These are phyloP conservation scores for Esperia sulphurella DNA, from an alignment of 2,888 invertebrate species.

Conservation along the genomic window DNA sequence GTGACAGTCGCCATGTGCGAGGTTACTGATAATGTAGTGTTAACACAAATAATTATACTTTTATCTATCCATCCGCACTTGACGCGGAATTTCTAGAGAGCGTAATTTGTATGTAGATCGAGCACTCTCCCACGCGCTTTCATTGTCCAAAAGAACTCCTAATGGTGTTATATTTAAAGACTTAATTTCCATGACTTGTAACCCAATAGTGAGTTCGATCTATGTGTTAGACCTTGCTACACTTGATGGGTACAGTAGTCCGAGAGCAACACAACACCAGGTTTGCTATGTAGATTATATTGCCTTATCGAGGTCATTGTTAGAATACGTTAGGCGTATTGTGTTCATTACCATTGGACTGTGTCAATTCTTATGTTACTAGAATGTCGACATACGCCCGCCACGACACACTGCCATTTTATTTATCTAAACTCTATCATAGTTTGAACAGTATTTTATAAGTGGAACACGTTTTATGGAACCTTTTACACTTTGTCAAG, in stretches of 20 bases:
- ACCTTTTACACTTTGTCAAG: conserved; percentile 58
- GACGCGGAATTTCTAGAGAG: conserved; percentile 13
- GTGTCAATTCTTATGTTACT: conserved; percentile 83
- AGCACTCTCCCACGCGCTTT: conserved; percentile 43
- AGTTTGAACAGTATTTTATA: conserved; percentile 21
- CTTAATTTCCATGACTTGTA: conserved; percentile 33
- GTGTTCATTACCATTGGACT: conserved; percentile 76
- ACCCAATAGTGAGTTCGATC: conserved; percentile 66
- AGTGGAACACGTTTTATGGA: conserved; percentile 61
- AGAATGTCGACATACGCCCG: conserved; percentile 82
- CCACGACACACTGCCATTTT: conserved; percentile 68
- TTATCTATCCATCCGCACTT: conserved; percentile 8
- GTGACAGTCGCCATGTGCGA: conserved; percentile 15
- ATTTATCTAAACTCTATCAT: conserved; percentile 13
- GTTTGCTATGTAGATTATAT: conserved; percentile 59
- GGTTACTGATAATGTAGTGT: conserved; percentile 28
- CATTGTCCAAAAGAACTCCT: conserved; percentile 29
- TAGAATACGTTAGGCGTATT: conserved; percentile 40
- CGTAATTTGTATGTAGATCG: conserved; percentile 24
- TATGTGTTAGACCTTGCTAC: conserved; percentile 71
- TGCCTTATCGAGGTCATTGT: conserved; percentile 43
- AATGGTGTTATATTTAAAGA: conserved; percentile 29
- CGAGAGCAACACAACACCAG: conserved; percentile 51
- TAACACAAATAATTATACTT: conserved; percentile 11
- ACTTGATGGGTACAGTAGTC: conserved; percentile 48